phyloP scores from a whole-genome alignment of 2,797 vertebrate genomes.

The Tinamus major region DNA sequence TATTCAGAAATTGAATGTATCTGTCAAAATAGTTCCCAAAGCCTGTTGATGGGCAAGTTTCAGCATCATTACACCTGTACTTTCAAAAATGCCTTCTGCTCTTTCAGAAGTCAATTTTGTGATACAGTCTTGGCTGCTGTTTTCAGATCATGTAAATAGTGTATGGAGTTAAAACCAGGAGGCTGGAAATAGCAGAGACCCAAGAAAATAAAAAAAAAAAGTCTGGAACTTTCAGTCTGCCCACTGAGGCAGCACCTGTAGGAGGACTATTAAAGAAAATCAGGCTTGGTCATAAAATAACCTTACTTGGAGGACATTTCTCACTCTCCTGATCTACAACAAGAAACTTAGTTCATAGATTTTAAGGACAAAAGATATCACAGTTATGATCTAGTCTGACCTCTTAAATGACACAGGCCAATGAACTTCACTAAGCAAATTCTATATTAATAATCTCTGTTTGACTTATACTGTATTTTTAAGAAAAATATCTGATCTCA shows the following conservation, averaged over 20 bases:
- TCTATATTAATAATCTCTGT: background rate
- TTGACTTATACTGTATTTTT: background rate
- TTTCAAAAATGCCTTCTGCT: background rate
- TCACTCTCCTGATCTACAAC: background rate
- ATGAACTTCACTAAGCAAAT: background rate
- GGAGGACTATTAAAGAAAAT: background rate
- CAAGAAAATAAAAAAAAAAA: background rate
- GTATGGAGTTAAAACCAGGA: background rate
- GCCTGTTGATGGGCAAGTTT: background rate
- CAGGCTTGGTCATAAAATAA: background rate
- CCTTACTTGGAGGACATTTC: background rate
- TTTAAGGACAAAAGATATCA: background rate
- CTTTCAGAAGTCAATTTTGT: background rate
- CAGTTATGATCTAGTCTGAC: background rate
- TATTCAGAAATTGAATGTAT: background rate
- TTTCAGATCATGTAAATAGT: background rate
- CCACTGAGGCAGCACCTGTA: background rate
- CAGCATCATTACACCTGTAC: background rate
- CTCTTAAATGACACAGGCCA: background rate
- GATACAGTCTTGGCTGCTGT: background rate
- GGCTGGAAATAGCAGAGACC: background rate
- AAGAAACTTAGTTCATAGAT: background rate
- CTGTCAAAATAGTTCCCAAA: background rate
- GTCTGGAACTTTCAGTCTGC: background rate
- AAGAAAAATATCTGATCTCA: background rate